Conservation (phyloP, 2,113 vertebrate genomes). For the Lamprologus lemairii region DNA sequence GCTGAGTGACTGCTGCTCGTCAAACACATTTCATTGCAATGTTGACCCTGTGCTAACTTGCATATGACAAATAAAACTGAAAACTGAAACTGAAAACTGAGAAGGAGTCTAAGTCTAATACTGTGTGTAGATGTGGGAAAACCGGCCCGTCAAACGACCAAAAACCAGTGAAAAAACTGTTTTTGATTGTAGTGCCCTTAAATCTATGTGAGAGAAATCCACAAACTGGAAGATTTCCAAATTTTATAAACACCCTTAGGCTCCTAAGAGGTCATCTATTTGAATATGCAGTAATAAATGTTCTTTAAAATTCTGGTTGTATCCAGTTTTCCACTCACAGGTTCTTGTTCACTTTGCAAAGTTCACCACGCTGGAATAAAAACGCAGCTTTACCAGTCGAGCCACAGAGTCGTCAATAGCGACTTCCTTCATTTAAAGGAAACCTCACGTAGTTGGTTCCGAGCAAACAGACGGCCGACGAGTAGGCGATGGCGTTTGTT, state of each 20-base stretch:
- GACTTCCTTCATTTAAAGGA: background rate
- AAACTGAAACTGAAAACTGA: no score
- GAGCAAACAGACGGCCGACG: conserved; percentile 18
- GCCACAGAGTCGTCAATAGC: background rate
- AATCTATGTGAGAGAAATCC: background rate
- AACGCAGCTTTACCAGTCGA: background rate
- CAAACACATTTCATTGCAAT: no score
- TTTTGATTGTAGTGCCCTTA: background rate
- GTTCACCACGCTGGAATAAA: background rate
- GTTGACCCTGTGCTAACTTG: no score
- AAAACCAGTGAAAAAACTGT: background rate
- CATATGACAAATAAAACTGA: no score
- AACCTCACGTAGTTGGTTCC: background rate
- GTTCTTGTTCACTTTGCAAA: background rate
- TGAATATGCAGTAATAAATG: background rate
- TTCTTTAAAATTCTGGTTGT: background rate
- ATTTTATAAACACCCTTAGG: background rate
- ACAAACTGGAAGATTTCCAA: background rate
- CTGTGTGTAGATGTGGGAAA: background rate
- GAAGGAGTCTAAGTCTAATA: background rate
- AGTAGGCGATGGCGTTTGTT: conserved; percentile 37
- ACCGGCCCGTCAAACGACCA: background rate
- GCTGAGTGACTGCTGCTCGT: no score
- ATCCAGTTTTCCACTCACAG: background rate
- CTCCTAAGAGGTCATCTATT: background rate